Evolutionary conservation across 2,888 invertebrate genomes (phyloP), one percentile per base, ranked within the genome.

Genomic region (Xestia c-nigrum): DNA sequence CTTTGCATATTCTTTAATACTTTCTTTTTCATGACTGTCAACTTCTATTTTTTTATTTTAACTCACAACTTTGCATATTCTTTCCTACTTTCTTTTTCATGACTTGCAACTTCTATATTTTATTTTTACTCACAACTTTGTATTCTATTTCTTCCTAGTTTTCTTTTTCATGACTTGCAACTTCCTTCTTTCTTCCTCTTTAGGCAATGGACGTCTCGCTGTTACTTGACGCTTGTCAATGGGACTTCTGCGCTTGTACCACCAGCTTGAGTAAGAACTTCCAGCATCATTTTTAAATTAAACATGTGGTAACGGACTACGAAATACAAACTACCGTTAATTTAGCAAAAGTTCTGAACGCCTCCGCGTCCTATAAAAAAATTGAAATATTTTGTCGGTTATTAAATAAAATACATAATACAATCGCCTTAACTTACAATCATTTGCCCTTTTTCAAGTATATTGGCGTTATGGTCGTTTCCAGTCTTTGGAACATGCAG

Each of bases 201-300:
- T 83, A 98, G 97, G 96, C 97, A 0, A 97, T 98, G 89, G 98
- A 98, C 86, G 97, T 98, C 1, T 94, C 97, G 0, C 95, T 97
- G 2, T 96, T 98, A 65, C 92, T 98, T 63, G 97, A 97, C 72
- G 97, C 98, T 0, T 99, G 99, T 86, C 97, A 97, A 72, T 98
- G 98, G 97, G 99, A 99, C 91, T 99, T 98, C 92, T 99, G 99
- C 91, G 97, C 97, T 40, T 98, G 98, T 84, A 96, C 97, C 14
- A 92, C 97, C 0, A 94, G 93, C 12, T 84, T 92, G 68, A 94
- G 97, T 97, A 64, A 64, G 64, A 52, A 21, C 21, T 52, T 4
- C 9, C 3, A 9, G 9, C 52, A 52, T 52, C 3, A 3, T 52
- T 21, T 21, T 52, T 52, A 9, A 52, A 52, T 50, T 50, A 21